Conservation (phyloP, 2,888 invertebrate species). For the Dasypogon diadema region DNA sequence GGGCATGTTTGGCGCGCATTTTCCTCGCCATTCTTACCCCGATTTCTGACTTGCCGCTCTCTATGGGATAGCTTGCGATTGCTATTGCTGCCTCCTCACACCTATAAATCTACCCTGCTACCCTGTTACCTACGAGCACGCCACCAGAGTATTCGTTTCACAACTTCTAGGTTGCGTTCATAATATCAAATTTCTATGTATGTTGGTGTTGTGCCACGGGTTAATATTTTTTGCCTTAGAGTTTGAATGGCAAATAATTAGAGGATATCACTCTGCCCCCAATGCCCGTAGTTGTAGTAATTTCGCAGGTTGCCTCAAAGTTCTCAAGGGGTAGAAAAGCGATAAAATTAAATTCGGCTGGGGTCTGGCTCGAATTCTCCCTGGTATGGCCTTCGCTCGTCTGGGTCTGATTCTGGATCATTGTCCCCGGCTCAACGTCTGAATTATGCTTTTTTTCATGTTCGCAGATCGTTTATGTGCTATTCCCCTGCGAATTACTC, state of each 20-base stretch:
- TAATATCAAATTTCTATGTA: not conserved
- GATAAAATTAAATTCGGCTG: not conserved
- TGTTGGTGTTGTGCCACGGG: not conserved
- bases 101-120: too few species aligned
- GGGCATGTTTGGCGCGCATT: constrained; percentile 50
- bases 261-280: not conserved
- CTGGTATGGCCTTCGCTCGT: not conserved
- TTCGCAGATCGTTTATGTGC: constrained; percentile 4
- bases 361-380: not conserved
- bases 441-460: not conserved
- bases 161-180: not conserved
- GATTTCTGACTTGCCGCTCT: not conserved
- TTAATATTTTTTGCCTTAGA: constrained; percentile 2
- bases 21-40: constrained; percentile 44
- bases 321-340: not conserved
- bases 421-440: constrained; percentile 1
- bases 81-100: too few species aligned
- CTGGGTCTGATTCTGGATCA: constrained; percentile 2
- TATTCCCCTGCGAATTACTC: not conserved
- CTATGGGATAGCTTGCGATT: not conserved
- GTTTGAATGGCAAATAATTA: constrained; percentile 6
- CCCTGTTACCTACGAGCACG: not conserved
- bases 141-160: not conserved
- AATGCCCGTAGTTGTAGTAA: not conserved
- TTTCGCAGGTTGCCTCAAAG: not conserved